Base-by-base conservation (phyloP, 2,797 vertebrate species). In the Chelon labrosus region DNA sequence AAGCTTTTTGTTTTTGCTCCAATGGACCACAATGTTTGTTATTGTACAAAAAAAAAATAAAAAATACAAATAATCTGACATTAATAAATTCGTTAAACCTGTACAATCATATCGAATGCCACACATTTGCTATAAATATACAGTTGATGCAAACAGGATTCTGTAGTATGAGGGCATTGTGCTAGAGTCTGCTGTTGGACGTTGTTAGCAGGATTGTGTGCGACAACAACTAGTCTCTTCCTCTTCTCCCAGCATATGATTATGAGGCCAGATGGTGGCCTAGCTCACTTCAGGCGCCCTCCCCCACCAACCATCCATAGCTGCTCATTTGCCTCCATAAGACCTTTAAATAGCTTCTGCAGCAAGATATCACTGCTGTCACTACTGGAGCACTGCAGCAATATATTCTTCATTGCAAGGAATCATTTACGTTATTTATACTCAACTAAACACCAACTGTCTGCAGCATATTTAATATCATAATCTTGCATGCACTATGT, bases 261-360 rank as follows among this genome's bases (percentile, higher is more conserved):
- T 88, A 87, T 89, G 76, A 88, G 79, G 73, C 85, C 91, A 93
- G 89, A 93, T 92, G 91, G 88, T 80, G 73, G 77, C 69, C 80
- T 54, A 65, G 73, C 83, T 85, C 75, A 42, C 44, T 63, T 78
- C 56, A 35, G 39, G 67, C 53, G 68, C 88, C 89, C 82, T 85
- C 88, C 92, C 90, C 89, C 88, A 84, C 77, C 79, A 71, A 53
- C 63, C 75, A 76, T 75, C 74, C 71, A 83, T 77, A 65, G 42
- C 75, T 83, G 59, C 46, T 77, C 71, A 66, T 69, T 78, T 77
- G 63, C 71, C 49, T 66, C 54, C 12, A 79, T 46, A 46, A 53
- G 38, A 87, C 67, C 74, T 83, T 82, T 75, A 85, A 85, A 85
- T 84, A 77, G 73, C 71, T 65, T 49, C 47, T 73, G 59, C 68